Conservation (phyloP, 2,888 invertebrate species). For the Trissolcus brochymenae region DNA sequence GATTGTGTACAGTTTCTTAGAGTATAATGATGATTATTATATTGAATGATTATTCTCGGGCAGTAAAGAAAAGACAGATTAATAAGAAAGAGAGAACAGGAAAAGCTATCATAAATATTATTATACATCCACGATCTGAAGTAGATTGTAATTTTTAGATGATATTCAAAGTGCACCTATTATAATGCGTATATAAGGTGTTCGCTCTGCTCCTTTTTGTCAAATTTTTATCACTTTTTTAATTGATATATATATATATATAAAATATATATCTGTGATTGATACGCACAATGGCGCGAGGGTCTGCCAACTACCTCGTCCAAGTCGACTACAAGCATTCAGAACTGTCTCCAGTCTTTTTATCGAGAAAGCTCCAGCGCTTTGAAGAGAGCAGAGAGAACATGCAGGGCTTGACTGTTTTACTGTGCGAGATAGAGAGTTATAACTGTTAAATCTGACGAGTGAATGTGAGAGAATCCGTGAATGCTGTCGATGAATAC, state of each 20-base stretch:
- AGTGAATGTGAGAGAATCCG: slow-evolving; percentile 38
- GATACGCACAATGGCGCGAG: slow-evolving; percentile 61
- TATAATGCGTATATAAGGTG: slow-evolving; percentile 45
- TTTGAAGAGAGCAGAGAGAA: slow-evolving; percentile 44
- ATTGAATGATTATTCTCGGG: slow-evolving; percentile 63
- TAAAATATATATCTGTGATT: slow-evolving; percentile 60
- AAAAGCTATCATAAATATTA: slow-evolving; percentile 63
- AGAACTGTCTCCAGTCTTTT: slow-evolving; percentile 45
- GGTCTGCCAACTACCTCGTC: slow-evolving; percentile 41
- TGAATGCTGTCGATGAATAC: slow-evolving; percentile 39
- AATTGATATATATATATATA: slow-evolving; percentile 30
- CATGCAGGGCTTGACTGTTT: slow-evolving; percentile 53
- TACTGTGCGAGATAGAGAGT: slow-evolving; percentile 48
- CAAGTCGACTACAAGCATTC: slow-evolving; percentile 37
- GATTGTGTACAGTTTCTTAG: slow-evolving; percentile 75
- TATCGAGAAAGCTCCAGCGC: slow-evolving; percentile 30
- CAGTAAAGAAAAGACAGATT: slow-evolving; percentile 13
- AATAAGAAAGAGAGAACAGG: slow-evolving; percentile 6
- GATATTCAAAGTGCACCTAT: slow-evolving; percentile 59
- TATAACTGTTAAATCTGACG: slow-evolving; percentile 58
- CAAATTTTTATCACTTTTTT: slow-evolving; percentile 60
- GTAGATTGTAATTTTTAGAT: slow-evolving; percentile 66
- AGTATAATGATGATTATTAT: slow-evolving; percentile 71
- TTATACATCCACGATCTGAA: slow-evolving; percentile 67
- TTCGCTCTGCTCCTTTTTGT: slow-evolving; percentile 60